Evolutionary conservation across 2,113 vertebrate genomes (phyloP), one percentile per base, ranked within the genome.

Genomic region (Rhea americana): DNA sequence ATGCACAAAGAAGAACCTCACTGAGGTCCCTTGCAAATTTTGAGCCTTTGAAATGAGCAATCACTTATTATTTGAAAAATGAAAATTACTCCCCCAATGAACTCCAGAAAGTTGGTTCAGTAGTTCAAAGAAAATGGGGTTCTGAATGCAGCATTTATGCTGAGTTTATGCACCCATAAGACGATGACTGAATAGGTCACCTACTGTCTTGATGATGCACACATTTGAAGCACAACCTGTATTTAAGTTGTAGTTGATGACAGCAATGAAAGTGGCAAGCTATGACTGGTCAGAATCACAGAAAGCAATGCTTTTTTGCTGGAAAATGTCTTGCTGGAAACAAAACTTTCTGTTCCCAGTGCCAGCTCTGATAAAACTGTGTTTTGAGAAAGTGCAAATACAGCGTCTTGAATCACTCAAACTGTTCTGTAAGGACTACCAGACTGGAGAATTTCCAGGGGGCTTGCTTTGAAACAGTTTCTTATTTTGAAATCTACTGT

Each of bases 121-220:
- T 10, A 32, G 9, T 22, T 3, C 53, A 17, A 37, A 1, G 4
- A 14, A 22, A 41, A 15, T 1, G 0, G 3, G 11, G 6, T 2
- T 26, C 39, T 3, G 70, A 21, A 8, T 41, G 41, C n/a, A 1
- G 13, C 3, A 6, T 4, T 3, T 53, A 11, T 5, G 4, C 32
- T 35, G 70, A 37, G 35, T 63, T 18, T 1, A 8, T 1, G 1
- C 24, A 1, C 48, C 59, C 2, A 1, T 2, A 4, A 6, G 32
- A 18, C 1, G 8, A 37, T 1, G 11, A 51, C 51, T 16, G 5
- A 0, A 4, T 19, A 2, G 47, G 41, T 41, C 58, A 22, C 41
- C 4, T 0, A 26, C 8, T 0, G 22, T 5, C 35, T 2, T 2
- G 0, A 1, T 39, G 11, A 51, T 26, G 3, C 3, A 2, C 2